Base-by-base conservation (phyloP, 2,113 vertebrate genomes). In the Uria aalge region DNA sequence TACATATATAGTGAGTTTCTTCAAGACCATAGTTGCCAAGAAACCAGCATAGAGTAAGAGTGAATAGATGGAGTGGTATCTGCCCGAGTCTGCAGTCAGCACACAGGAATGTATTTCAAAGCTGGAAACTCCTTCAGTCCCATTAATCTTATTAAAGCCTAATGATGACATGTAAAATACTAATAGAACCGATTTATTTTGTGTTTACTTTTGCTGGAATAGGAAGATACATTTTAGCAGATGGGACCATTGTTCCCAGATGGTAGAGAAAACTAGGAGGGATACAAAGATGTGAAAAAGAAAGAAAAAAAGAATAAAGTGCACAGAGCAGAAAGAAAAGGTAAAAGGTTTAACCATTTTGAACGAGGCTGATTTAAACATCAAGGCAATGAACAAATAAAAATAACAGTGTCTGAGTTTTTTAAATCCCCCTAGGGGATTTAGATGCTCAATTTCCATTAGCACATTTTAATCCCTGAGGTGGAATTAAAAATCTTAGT, bases 101-200 rank as follows among this genome's bases (percentile, higher is more conserved):
- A 27, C 29, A 11, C 45, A 90, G 64, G 72, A 86, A 80, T 80
- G 67, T 57, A 22, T 94, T 96, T 94, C 32, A 15, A 82, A 96
- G 66, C 38, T 80, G 78, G 81, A 93, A 96, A 79, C 30, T 75
- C 50, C 63, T 74, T 59, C 55, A 67, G 62, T 88, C 22, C 18
- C 32, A 50, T 95, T 96, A 93, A 95, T 94, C 92, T 96, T 88
- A 79, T 67, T 88, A 85, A 90, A 96, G 85, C 78, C 71, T 93
- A 71, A 93, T 82, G 62, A 66, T 92, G 90, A 93, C 30, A 11
- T 66, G 45, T 76, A 60, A 92, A 96, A 94, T 94, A 73, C 67
- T 80, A 95, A 68, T 60, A 81, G 47, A 81, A 68, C 47, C 43
- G 6, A 60, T 94, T 87, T 94, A 83, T 84, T 95, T 72, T 53